Conservation (phyloP, 2,797 vertebrate genomes). For the Parauchenoglanis punctatus region DNA sequence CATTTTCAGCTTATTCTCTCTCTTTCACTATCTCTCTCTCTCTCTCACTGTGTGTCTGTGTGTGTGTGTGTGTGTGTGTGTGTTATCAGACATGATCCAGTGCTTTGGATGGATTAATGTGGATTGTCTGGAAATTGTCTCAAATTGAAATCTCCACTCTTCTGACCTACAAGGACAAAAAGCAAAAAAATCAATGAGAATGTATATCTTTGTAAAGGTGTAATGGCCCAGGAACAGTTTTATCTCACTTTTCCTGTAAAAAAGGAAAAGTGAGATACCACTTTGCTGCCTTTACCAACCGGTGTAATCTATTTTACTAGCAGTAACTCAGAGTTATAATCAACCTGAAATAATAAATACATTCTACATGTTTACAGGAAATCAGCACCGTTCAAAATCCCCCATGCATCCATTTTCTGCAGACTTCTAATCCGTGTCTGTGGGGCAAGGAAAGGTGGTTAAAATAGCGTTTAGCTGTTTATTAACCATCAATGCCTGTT, state of each 20-base stretch:
- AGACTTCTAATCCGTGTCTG: neutral
- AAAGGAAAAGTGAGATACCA: no score
- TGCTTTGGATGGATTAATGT: neutral
- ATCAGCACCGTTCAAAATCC: neutral
- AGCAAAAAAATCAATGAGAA: neutral
- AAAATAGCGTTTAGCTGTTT: conserved; percentile 14
- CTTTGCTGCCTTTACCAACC: conserved; percentile 11
- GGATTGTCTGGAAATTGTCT: neutral
- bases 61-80: neutral
- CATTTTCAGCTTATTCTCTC: neutral
- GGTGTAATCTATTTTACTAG: conserved; percentile 29
- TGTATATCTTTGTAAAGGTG: neutral
- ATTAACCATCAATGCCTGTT: conserved; percentile 17
- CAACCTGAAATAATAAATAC: neutral
- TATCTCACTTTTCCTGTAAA: no score
- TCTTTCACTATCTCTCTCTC: conserved; percentile 15
- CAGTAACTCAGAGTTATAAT: neutral
- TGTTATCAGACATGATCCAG: neutral
- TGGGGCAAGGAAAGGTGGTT: neutral
- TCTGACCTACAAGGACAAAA: neutral
- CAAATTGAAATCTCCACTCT: neutral
- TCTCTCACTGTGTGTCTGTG: neutral
- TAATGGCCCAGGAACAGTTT: neutral
- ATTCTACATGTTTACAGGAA: neutral
- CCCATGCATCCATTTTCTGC: conserved; percentile 1